Evolutionary conservation across 2,888 invertebrate genomes (phyloP).

Genomic region (Liposcelis brunnea): DNA sequence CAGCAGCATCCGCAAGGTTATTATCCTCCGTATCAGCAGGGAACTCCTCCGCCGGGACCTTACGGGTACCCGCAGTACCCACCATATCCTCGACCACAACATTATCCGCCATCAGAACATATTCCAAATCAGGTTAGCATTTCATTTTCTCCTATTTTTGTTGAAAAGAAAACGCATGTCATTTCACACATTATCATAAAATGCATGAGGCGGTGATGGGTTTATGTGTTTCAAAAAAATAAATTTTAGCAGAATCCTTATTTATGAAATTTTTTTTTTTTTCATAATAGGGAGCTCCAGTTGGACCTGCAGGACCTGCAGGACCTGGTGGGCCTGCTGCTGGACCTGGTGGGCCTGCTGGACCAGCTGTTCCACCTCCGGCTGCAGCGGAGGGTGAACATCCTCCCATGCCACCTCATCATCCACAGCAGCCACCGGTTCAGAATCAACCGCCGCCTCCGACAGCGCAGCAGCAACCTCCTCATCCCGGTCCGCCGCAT

Average conservation of each 20-base stretch:
- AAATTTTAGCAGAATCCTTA: background rate
- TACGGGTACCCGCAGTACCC: conserved; percentile 16
- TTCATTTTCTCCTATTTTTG: too few relatives aligned
- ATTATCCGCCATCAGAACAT: too few relatives aligned
- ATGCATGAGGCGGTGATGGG: background rate
- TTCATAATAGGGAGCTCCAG: conserved; percentile 10
- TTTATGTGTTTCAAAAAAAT: conserved; percentile 7
- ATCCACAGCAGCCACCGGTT: background rate
- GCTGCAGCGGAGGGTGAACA: conserved; percentile 9
- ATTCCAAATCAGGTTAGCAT: too few relatives aligned
- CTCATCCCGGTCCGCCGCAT: background rate
- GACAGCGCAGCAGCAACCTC: background rate
- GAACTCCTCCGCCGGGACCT: conserved; percentile 21
- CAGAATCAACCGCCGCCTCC: conserved; percentile 4
- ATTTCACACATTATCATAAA: conserved; percentile 5
- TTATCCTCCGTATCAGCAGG: conserved; percentile 16
- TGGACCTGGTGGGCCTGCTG: conserved; percentile 11
- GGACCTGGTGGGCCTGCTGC: conserved; percentile 15
- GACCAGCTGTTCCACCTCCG: conserved; percentile 16
- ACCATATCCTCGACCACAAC: background rate
- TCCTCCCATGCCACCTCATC: conserved; percentile 1
- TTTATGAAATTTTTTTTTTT: conserved; percentile 9
- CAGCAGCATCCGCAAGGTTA: conserved; percentile 18
- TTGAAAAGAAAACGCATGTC: background rate
- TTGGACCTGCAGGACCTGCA: conserved; percentile 15